Evolutionary conservation across 2,797 vertebrate species (phyloP), one percentile per base, ranked within the genome.

Genomic region (Lutra lutra): DNA sequence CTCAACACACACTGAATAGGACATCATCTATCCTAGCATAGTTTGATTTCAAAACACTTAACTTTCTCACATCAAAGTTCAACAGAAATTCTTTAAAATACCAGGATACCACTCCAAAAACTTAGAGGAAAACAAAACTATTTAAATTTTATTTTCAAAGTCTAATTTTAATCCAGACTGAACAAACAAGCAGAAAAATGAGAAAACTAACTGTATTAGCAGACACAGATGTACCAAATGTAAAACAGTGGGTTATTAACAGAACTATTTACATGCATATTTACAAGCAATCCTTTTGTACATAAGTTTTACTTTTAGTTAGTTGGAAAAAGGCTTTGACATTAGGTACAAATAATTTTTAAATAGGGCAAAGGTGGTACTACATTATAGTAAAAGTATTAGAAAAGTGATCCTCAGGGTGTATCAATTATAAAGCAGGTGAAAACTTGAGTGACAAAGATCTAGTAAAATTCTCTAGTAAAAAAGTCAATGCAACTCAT

Each of bases 241-340:
- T 98, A 4, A 97, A 98, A 98, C 98, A 98, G 86, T 97, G 98
- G 97, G 98, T 97, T 99, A 98, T 98, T 98, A 98, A 98, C 96
- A 98, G 98, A 98, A 98, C 98, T 99, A 99, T 99, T 99, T 99
- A 99, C 98, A 99, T 98, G 98, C 98, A 95, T 98, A 99, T 98
- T 98, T 99, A 99, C 98, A 99, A 84, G 64, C 72, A 89, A 78
- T 4, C 83, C 98, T 96, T 98, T 97, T 98, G 98, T 97, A 98
- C 83, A 97, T 92, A 94, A 95, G 91, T 89, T 96, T 95, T 98
- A 97, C 84, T 94, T 98, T 97, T 77, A 89, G 92, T 92, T 98
- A 98, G 94, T 80, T 98, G 96, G 96, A 98, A 98, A 96, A 97
- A 97, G 20, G 97, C 93, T 89, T 92, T 97, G 46, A 78, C 96